phyloP scores from a whole-genome alignment of 2,113 vertebrate species.

The Fukomys damarensis region DNA sequence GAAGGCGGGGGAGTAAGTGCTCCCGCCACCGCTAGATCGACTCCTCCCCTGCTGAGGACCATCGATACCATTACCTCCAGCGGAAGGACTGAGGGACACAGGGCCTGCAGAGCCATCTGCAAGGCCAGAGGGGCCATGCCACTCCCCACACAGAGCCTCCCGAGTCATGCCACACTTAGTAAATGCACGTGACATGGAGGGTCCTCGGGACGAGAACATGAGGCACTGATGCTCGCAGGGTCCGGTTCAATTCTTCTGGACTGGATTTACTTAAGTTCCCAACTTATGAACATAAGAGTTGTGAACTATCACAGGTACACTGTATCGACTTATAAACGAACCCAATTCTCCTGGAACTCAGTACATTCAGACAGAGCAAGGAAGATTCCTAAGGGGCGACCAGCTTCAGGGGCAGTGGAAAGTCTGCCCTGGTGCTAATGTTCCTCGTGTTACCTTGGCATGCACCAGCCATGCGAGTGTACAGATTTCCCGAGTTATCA shows the following conservation, averaged over 20 bases:
- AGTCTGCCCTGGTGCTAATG: neutral
- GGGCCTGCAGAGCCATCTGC: neutral
- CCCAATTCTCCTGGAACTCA: neutral
- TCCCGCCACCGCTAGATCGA: neutral
- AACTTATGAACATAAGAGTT: neutral
- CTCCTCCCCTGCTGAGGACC: neutral
- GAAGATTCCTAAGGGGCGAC: neutral
- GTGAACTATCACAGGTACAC: neutral
- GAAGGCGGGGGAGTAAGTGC: neutral
- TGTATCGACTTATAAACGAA: too few species aligned
- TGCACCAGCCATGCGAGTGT: neutral
- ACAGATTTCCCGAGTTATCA: neutral
- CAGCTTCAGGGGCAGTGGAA: neutral
- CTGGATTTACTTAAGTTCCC: neutral
- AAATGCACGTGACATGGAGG: neutral
- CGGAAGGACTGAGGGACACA: neutral
- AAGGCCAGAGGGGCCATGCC: rapidly evolving
- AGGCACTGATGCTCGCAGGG: neutral
- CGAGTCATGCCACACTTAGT: neutral
- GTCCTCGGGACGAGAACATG: neutral
- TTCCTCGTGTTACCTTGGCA: neutral
- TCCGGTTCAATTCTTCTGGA: neutral
- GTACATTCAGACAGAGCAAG: neutral
- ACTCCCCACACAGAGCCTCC: neutral
- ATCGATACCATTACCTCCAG: neutral